Base-by-base conservation (phyloP, 1,140 invertebrate species). In the Asbolus verrucosus region DNA sequence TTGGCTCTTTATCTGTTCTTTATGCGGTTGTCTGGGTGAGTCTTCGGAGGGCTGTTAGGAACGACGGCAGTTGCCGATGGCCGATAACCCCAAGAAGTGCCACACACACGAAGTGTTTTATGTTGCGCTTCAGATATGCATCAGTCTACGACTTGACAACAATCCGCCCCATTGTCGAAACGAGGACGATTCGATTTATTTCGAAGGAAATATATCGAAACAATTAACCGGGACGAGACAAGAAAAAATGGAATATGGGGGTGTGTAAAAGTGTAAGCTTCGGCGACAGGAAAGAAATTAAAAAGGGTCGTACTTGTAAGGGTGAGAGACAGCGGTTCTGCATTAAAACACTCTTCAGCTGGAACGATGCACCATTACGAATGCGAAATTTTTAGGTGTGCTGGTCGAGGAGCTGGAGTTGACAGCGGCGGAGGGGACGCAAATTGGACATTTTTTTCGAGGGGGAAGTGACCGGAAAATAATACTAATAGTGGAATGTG, bases 401-500 rank as follows among this genome's bases (percentile, higher is more conserved):
- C 46, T 41, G 54, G 41, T 66, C 31, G 54, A 43, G 36, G 62
- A 15, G 41, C 71, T 78, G 77, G 38, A 66, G 72, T 70, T 79
- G 77, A 79, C 79, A 79, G 71, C 65, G 21, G 60, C n/a, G 31
- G 11, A 60, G 71, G 60, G 69, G 21, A 50, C 41, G 5, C n/a
- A 46, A 27, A 27, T 69, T 67, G 65, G 68, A 41, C 38, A 41
- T 16, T 39, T 74, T 75, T 77, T 78, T n/a, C n/a, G n/a, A 62
- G 30, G 62, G 77, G 75, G 78, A 79, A 78, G 78, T 80, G 78
- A 80, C 79, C 79, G 79, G 78, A 80, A 80, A 80, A 79, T 79
- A 72, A 73, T 74, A 75, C 78, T 79, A n/a, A n/a, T n/a, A n/a
- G n/a, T n/a, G n/a, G n/a, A n/a, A n/a, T n/a, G n/a, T n/a, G n/a